Evolutionary conservation across 2,797 vertebrate genomes (phyloP).

Genomic region (Onychomys arenicola): DNA sequence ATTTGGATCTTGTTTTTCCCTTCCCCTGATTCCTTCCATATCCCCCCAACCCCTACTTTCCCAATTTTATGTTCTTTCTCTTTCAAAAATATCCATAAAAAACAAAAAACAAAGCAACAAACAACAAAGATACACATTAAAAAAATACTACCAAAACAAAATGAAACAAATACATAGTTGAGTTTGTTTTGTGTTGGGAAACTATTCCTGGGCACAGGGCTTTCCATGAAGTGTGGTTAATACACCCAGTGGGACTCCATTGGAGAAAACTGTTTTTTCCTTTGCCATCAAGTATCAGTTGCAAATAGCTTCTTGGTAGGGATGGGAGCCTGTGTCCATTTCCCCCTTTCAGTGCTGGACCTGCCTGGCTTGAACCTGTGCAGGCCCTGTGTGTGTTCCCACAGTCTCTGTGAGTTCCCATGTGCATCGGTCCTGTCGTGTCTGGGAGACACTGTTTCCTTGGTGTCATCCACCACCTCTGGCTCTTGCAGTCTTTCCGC

Average conservation of each 20-base stretch:
- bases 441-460: neutral
- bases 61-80: too few species aligned
- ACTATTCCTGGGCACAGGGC: neutral
- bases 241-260: neutral
- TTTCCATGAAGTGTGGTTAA: neutral
- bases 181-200: neutral
- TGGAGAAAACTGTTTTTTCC: neutral
- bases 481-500: neutral
- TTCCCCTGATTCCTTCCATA: neutral
- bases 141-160: neutral
- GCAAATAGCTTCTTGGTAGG: neutral
- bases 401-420: neutral
- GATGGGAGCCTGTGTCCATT: neutral
- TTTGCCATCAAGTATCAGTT: neutral
- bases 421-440: neutral
- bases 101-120: neutral
- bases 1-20: neutral
- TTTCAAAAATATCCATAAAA: neutral
- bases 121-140: neutral
- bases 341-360: neutral
- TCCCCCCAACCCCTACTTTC: too few species aligned
- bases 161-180: neutral
- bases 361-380: neutral
- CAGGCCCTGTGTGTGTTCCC: neutral
- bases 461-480: neutral